These are phyloP conservation scores for Scortum barcoo DNA, from an alignment of 2,113 vertebrate genomes.

Conservation along the genomic window DNA sequence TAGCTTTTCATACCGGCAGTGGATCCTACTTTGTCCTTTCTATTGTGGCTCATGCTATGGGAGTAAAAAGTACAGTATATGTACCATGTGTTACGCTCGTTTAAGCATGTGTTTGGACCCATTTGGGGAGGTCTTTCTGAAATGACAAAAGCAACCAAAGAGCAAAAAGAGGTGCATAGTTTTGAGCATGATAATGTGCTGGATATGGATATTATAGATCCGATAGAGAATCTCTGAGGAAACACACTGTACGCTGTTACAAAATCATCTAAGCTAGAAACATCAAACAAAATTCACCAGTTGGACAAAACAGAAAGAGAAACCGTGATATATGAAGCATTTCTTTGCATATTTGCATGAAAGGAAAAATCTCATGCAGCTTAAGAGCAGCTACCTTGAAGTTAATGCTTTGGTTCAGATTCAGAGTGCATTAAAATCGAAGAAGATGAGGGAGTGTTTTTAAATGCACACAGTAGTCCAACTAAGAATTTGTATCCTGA, in stretches of 20 bases:
- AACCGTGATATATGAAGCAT: slow-evolving; percentile 37
- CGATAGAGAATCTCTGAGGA: slow-evolving; percentile 5
- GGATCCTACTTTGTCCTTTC: slow-evolving; percentile 24
- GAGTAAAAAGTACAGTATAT: slow-evolving; percentile 35
- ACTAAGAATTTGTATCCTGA: slow-evolving; percentile 35
- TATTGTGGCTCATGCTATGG: slow-evolving; percentile 15
- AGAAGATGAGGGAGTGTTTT: slow-evolving; percentile 65
- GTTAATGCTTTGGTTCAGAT: slow-evolving; percentile 78
- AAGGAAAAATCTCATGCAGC: slow-evolving; percentile 68
- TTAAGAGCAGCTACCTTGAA: slow-evolving; percentile 71
- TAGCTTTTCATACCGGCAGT: slow-evolving; percentile 29
- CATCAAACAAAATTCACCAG: slow-evolving; percentile 15
- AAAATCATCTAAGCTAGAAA: neutral
- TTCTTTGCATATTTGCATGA: slow-evolving; percentile 80
- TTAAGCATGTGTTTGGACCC: slow-evolving; percentile 30
- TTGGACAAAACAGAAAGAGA: slow-evolving; percentile 34
- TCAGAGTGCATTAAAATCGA: slow-evolving; percentile 71
- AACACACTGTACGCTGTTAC: slow-evolving; percentile 2
- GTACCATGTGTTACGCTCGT: slow-evolving; percentile 11
- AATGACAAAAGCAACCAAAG: slow-evolving; percentile 46
- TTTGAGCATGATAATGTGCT: slow-evolving; percentile 56
- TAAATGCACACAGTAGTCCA: slow-evolving; percentile 59
- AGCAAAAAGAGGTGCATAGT: slow-evolving; percentile 67
- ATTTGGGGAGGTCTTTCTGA: slow-evolving; percentile 10
- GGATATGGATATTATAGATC: slow-evolving; percentile 29